phyloP scores from a whole-genome alignment of 64 coral and sea anemone genomes.

The Stichodactyla helianthus region DNA sequence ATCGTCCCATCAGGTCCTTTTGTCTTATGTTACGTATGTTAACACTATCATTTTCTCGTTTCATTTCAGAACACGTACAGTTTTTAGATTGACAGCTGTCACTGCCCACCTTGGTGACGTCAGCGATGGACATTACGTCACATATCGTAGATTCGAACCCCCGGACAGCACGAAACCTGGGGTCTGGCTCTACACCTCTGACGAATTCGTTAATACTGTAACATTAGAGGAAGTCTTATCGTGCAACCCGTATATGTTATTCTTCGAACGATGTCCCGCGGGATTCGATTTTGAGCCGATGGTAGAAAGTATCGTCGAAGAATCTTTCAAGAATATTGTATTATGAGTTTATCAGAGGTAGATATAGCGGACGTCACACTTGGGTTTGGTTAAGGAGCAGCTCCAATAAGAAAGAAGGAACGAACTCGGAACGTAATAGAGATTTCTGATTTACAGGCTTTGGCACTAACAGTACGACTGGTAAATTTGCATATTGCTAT shows the following conservation, averaged over 20 bases:
- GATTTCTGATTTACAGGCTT: no score
- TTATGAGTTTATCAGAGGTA: not conserved
- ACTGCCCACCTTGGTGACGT: constrained; percentile 86
- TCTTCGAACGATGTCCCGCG: constrained; percentile 64
- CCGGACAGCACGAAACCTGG: constrained; percentile 2
- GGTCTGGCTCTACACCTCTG: constrained; percentile 74
- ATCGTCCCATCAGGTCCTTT: not conserved
- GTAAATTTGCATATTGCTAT: no score
- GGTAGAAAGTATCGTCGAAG: constrained; percentile 1
- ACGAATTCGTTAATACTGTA: constrained; percentile 58
- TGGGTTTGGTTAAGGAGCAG: not conserved
- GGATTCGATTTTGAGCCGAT: constrained; percentile 21
- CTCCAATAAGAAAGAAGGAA: no score
- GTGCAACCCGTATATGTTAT: constrained; percentile 86
- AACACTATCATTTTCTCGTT: not conserved
- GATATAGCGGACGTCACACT: not conserved
- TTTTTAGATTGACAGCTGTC: constrained; percentile 82
- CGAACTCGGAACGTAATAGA: no score
- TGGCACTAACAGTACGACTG: no score
- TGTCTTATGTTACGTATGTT: not conserved
- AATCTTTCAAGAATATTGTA: not conserved
- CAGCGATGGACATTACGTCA: constrained; percentile 91
- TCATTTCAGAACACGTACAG: constrained; percentile 23
- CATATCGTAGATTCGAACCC: constrained; percentile 72
- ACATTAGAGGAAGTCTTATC: constrained; percentile 70